Evolutionary conservation across 1,140 invertebrate genomes (phyloP), one percentile per base, ranked within the genome.

Genomic region (Bombus polaris): DNA sequence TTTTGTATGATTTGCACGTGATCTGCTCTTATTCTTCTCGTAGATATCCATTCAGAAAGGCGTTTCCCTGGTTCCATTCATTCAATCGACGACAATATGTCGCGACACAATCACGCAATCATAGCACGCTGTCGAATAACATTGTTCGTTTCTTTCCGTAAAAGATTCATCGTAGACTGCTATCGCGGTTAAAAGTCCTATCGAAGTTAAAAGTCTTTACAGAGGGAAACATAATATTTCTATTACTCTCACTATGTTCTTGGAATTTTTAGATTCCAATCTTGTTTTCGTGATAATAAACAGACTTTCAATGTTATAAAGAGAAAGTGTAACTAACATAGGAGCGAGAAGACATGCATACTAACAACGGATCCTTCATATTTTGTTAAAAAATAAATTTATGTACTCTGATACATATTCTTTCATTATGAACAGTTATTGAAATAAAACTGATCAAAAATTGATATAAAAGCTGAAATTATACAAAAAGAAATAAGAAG

Each of bases 91-190:
- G 87, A 88, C 89, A 89, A 90, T 82, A 78, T 87, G 81, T 91
- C 87, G 85, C 89, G 91, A 88, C 81, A 90, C 89, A 91, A 91
- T 89, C 75, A 88, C 83, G 89, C 88, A 91, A 91, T 90, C 75
- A 88, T 87, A 80, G 78, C 74, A 44, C 73, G 68, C 59, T 80
- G 32, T 25, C 32, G 53, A 88, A 88, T 72, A 59, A 79, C 66
- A 62, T 78, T 42, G n/a, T 78, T 35, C 74, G 35, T 78, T 57
- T 47, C 15, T n/a, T 70, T 62, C n/a, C 13, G n/a, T 2, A 53
- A 73, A 74, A 44, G 35, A 44, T 74, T 62, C 10, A 3, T 32
- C 13, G 44, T 28, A 18, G 6, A 15, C 10, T 28, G 6, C 32
- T 44, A 28, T 59, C 70, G 15, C 1, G n/a, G 13, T 22, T 39